These are phyloP conservation scores for Gandaritis pyraliata DNA, from an alignment of 2,888 invertebrate species.

Conservation along the genomic window DNA sequence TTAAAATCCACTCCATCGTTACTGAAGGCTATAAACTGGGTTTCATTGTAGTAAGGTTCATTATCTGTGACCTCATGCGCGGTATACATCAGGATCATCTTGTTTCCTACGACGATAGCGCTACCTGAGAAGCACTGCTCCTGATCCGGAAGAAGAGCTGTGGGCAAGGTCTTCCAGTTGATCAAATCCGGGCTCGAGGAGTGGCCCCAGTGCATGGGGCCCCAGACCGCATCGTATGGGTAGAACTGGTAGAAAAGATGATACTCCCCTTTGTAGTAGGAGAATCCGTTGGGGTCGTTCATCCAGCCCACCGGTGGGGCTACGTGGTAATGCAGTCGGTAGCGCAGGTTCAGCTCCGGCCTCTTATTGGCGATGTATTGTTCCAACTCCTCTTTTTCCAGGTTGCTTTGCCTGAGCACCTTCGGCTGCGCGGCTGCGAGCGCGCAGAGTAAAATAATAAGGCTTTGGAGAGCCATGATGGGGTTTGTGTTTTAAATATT, in stretches of 20 bases:
- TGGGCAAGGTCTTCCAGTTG: conserved; percentile 76
- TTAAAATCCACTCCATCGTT: conserved; percentile 70
- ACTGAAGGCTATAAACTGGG: conserved; percentile 72
- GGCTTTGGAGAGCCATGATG: conserved; percentile 30
- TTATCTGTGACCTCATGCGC: conserved; percentile 54
- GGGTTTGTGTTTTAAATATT: conserved; percentile 12
- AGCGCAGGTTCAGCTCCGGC: conserved; percentile 64
- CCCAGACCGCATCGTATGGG: conserved; percentile 74
- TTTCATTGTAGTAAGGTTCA: conserved; percentile 64
- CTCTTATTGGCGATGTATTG: conserved; percentile 65
- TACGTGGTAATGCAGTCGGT: conserved; percentile 69
- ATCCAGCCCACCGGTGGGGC: conserved; percentile 81
- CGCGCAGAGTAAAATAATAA: conserved; percentile 44
- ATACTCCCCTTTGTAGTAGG: conserved; percentile 76
- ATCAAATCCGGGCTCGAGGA: conserved; percentile 74
- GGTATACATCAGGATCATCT: conserved; percentile 71
- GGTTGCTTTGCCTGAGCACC: conserved; percentile 43
- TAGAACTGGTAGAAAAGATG: conserved; percentile 83
- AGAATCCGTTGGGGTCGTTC: conserved; percentile 85
- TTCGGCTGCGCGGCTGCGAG: conserved; percentile 46
- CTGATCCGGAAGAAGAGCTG: conserved; percentile 75
- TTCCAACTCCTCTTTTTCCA: conserved; percentile 56
- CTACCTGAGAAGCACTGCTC: conserved; percentile 80
- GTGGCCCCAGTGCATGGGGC: conserved; percentile 84
- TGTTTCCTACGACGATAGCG: conserved; percentile 67